Base-by-base conservation (phyloP, 2,888 invertebrate species). In the Prosopocoilus inquinatus region DNA sequence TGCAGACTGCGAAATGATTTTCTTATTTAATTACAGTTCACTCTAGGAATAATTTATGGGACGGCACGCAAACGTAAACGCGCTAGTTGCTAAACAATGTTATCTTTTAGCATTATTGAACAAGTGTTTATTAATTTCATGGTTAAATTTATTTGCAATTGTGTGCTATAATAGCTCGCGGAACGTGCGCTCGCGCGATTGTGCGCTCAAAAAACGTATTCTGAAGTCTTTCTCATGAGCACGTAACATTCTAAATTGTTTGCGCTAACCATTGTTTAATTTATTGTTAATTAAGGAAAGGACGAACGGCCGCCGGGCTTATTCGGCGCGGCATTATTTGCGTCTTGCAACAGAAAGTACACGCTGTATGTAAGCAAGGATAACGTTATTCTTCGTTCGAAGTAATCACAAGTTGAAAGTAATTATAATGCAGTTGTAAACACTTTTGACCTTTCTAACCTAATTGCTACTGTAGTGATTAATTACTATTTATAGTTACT, bases 101-200 rank as follows among this genome's bases (percentile, higher is more conserved):
- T 47, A 32, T 34, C 47, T 33, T 47, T 55, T 55, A 47, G 32
- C 46, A 50, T 55, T 51, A 55, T 50, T 47, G 47, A 47, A 47
- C 50, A 47, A 55, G 50, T 50, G 55, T 51, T 55, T 51, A 55
- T 55, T 55, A 55, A 46, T 51, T 51, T 55, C 55, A 55, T 50
- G 55, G 55, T 43, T 55, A 33, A 51, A 55, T 55, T 55, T 55
- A 55, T 55, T 55, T 43, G 51, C 47, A 47, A 47, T 33, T 47
- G 47, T 47, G n/a, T 9, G 32, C 7, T n/a, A 11, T 13, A 13
- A 32, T 47, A 34, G 3, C 34, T 47, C 1, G 47, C n/a, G 13
- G 13, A 47, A 13, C 47, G 35, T 33, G 34, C 13, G 9, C 13
- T 8, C 28, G 7, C 13, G 34, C 34, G 15, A 34, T 47, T 16